phyloP scores from a whole-genome alignment of 2,888 invertebrate genomes.

The Mesopsocus fuscifrons region DNA sequence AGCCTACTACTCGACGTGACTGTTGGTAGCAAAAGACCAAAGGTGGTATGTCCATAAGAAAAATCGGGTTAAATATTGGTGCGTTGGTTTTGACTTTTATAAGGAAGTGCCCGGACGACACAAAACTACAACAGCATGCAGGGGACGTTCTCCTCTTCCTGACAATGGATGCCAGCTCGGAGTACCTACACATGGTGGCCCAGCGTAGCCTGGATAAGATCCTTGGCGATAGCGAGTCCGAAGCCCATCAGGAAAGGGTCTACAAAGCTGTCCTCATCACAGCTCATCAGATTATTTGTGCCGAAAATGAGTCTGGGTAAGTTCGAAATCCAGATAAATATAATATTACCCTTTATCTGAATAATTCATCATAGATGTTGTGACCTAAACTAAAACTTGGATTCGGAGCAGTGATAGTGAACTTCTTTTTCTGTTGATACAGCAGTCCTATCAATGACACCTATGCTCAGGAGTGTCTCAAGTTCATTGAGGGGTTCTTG shows the following conservation, averaged over 20 bases:
- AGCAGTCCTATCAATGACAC: constrained; percentile 34
- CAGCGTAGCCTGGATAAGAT: constrained; percentile 40
- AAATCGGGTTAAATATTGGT: neutral
- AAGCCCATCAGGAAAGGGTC: constrained; percentile 41
- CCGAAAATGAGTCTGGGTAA: constrained; percentile 28
- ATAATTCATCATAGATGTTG: too few relatives aligned
- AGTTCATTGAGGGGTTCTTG: constrained; percentile 70
- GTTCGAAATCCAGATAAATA: too few relatives aligned
- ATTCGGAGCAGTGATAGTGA: too few relatives aligned
- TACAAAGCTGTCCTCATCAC: constrained; percentile 43
- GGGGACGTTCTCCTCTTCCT: constrained; percentile 54
- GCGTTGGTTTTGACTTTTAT: constrained; percentile 14
- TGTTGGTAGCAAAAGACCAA: too few relatives aligned
- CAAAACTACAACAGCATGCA: constrained; percentile 39
- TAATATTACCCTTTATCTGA: too few relatives aligned
- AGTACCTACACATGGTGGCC: constrained; percentile 44
- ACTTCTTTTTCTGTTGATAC: too few relatives aligned
- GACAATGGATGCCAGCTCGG: constrained; percentile 55
- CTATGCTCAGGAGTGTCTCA: constrained; percentile 45
- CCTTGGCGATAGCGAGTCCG: constrained; percentile 40
- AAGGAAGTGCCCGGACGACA: constrained; percentile 37
- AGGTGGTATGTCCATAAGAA: too few relatives aligned
- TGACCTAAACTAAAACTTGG: too few relatives aligned
- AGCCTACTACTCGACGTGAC: too few relatives aligned
- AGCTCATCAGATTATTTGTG: constrained; percentile 46